phyloP scores from a whole-genome alignment of 2,113 vertebrate genomes.

The Xiphophorus couchianus region DNA sequence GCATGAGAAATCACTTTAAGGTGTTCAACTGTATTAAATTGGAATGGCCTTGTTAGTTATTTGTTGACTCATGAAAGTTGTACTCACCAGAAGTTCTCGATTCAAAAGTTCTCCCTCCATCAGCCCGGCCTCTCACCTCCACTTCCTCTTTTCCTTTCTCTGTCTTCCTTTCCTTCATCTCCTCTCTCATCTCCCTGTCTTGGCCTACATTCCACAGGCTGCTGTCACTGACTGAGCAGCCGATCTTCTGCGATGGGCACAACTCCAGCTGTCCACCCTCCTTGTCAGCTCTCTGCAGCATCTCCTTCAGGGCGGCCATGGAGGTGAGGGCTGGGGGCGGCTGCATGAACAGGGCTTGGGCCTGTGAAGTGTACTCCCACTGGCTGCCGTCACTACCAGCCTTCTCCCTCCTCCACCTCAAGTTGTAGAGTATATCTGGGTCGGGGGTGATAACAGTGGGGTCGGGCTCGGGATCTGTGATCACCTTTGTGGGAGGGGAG shows the following conservation, averaged over 20 bases:
- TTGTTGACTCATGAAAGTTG: neutral
- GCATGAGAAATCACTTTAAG: too few species aligned
- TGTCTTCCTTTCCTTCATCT: constrained; percentile 49
- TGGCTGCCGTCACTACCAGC: constrained; percentile 63
- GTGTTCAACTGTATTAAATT: too few species aligned
- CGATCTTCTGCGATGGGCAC: constrained; percentile 65
- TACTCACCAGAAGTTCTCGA: constrained; percentile 78
- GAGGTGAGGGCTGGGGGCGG: constrained; percentile 79
- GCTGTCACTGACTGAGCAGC: constrained; percentile 68
- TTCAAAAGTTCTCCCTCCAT: constrained; percentile 77
- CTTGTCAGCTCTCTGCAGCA: constrained; percentile 84
- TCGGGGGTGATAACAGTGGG: constrained; percentile 78
- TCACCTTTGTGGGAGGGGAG: constrained; percentile 61
- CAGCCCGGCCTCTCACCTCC: constrained; percentile 81
- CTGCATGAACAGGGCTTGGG: constrained; percentile 73
- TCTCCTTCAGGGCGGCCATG: constrained; percentile 81
- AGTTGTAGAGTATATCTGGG: constrained; percentile 81
- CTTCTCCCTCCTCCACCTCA: constrained; percentile 78
- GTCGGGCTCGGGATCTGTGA: constrained; percentile 76
- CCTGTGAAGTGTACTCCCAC: constrained; percentile 81
- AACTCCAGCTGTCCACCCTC: constrained; percentile 66
- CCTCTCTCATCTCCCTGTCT: constrained; percentile 58
- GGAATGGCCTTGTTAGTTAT: too few species aligned
- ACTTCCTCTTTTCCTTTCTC: constrained; percentile 44
- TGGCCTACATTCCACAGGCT: constrained; percentile 57